Evolutionary conservation across 2,113 vertebrate genomes (phyloP).

Genomic region (Psittacara wagleri): DNA sequence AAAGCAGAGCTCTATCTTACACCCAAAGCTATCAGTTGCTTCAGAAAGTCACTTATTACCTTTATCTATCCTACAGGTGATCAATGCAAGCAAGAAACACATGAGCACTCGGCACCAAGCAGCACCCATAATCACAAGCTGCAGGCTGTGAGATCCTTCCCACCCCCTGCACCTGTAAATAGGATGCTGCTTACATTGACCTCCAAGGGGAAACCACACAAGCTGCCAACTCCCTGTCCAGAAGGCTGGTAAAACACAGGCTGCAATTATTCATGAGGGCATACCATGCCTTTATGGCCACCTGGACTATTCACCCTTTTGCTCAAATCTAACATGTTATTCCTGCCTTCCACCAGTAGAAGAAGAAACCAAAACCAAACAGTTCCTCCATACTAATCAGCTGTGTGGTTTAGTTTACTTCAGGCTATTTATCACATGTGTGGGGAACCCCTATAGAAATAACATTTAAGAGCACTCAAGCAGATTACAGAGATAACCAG

Average conservation of each 20-base stretch:
- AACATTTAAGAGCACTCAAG: conserved; percentile 13
- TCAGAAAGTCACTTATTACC: background rate
- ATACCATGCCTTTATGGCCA: rapidly evolving
- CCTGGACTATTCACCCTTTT: background rate
- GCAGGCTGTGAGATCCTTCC: conserved; percentile 14
- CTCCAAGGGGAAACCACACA: background rate
- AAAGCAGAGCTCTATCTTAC: background rate
- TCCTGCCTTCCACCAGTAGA: background rate
- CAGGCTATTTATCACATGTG: background rate
- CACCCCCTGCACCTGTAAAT: background rate
- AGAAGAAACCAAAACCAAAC: background rate
- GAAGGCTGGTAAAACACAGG: background rate
- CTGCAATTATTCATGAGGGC: background rate
- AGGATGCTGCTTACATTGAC: background rate
- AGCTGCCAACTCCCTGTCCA: background rate
- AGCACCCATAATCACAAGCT: background rate
- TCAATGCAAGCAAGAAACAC: background rate
- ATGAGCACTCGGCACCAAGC: background rate
- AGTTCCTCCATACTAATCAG: background rate
- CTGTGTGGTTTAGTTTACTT: conserved; percentile 10
- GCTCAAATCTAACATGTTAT: background rate
- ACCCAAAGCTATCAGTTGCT: background rate
- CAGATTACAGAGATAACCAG: conserved; percentile 42
- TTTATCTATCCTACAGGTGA: conserved; percentile 32
- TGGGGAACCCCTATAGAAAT: conserved; percentile 42